A percentile compares a stretch with the other conserved stretches of the same genome.
These are phyloP conservation scores for Tachina lurida DNA, from an alignment of 2,888 invertebrate genomes.

Conservation along the genomic window DNA sequence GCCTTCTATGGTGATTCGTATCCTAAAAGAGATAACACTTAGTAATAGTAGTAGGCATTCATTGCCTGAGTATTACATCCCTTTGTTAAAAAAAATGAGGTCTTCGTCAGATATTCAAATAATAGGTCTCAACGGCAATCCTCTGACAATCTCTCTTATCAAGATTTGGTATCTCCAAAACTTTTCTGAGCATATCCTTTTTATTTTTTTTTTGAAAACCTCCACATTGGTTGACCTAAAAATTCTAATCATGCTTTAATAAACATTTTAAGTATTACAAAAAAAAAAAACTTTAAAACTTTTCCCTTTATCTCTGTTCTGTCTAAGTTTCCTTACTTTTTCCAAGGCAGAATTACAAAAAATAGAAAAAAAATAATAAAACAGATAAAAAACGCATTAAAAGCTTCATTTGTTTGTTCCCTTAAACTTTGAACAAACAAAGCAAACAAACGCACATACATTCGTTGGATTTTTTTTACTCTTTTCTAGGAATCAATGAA, in stretches of 20 bases:
- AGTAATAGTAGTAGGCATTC: too few relatives aligned
- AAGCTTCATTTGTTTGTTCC: slow-evolving; percentile 68
- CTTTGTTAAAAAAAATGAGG: too few relatives aligned
- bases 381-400: slow-evolving; percentile 68
- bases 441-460: slow-evolving; percentile 15
- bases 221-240: slow-evolving; percentile 18
- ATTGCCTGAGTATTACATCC: too few relatives aligned
- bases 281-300: slow-evolving; percentile 1
- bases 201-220: too few relatives aligned
- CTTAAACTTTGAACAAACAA: slow-evolving; percentile 62
- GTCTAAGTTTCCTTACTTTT: neutral
- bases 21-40: too few relatives aligned
- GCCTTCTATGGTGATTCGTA: too few relatives aligned
- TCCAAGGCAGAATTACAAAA: slow-evolving; percentile 51
- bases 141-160: too few relatives aligned
- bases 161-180: too few relatives aligned
- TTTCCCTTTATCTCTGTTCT: neutral
- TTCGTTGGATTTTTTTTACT: neutral
- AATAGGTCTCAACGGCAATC: too few relatives aligned
- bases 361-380: slow-evolving; percentile 1
- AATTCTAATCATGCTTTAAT: slow-evolving; percentile 19
- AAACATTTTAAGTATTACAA: neutral
- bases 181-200: too few relatives aligned
- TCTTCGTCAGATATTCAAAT: too few relatives aligned
- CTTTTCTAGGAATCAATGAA: slow-evolving; percentile 49